Conservation (phyloP, 2,888 invertebrate species). For the Nycteola revayana region DNA sequence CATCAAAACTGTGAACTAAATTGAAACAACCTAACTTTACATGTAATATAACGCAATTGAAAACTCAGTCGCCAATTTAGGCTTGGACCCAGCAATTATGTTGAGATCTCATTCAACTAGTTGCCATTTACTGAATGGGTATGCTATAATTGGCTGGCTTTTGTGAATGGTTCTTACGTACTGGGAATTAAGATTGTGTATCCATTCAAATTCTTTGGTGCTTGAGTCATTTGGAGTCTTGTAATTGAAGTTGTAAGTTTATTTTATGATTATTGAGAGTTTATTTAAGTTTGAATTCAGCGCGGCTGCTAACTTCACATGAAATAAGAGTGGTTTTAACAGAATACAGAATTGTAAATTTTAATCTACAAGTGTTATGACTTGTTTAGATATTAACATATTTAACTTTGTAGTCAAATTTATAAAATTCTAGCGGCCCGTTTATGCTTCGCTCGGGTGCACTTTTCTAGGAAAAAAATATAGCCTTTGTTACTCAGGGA, state of each 20-base stretch:
- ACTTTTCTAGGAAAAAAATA: too few relatives aligned
- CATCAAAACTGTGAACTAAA: constrained; percentile 28
- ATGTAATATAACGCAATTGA: constrained; percentile 25
- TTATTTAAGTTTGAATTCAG: too few relatives aligned
- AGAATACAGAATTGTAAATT: too few relatives aligned
- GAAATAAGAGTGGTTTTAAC: too few relatives aligned
- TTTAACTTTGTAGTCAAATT: too few relatives aligned
- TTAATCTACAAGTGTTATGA: too few relatives aligned
- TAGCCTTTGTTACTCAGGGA: too few relatives aligned
- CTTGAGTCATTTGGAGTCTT: constrained; percentile 9
- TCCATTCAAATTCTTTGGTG: constrained; percentile 20
- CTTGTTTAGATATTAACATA: too few relatives aligned
- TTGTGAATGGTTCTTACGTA: constrained; percentile 19
- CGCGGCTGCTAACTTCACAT: too few relatives aligned
- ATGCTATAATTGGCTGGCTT: constrained; percentile 28
- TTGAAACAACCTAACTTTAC: constrained; percentile 31
- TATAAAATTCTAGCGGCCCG: too few relatives aligned
- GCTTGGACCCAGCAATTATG: constrained; percentile 31
- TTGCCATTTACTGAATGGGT: constrained; percentile 31
- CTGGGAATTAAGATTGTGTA: constrained; percentile 2
- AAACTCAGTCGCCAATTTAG: constrained; percentile 33
- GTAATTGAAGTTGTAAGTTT: constrained; percentile 15
- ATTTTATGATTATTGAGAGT: background rate
- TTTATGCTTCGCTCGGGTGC: too few relatives aligned
- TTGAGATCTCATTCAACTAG: constrained; percentile 37